A percentile compares a stretch with the other conserved stretches of the same genome.
phyloP scores from a whole-genome alignment of 2,797 vertebrate species.

The Cryptoprocta ferox region DNA sequence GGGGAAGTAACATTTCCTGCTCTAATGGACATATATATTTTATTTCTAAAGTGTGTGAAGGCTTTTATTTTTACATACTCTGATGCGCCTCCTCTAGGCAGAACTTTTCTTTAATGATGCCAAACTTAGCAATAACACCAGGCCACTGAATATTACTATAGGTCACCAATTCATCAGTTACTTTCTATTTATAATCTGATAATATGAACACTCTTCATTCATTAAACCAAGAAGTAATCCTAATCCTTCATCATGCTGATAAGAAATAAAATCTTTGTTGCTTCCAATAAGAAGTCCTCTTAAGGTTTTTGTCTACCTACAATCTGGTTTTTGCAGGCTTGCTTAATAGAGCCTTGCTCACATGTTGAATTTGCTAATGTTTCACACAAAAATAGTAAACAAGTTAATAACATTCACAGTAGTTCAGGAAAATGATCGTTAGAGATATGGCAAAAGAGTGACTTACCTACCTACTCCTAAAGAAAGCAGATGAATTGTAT shows the following conservation, averaged over 20 bases:
- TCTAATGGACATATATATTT: slow-evolving; percentile 23
- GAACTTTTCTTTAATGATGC: neutral
- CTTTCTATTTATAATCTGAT: slow-evolving; percentile 9
- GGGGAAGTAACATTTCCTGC: neutral
- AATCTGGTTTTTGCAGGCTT: neutral
- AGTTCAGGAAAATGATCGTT: slow-evolving; percentile 49
- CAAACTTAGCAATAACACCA: neutral
- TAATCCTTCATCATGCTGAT: neutral
- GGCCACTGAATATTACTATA: neutral
- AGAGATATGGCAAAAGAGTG: slow-evolving; percentile 61
- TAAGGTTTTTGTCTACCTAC: slow-evolving; percentile 22
- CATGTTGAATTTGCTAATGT: neutral
- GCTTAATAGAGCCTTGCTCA: slow-evolving; percentile 14
- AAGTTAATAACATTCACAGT: slow-evolving; percentile 53
- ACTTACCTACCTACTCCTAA: slow-evolving; percentile 66
- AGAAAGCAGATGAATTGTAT: slow-evolving; percentile 43
- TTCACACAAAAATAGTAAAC: slow-evolving; percentile 27
- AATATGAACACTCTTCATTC: neutral
- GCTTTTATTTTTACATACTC: neutral
- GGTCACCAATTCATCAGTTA: neutral
- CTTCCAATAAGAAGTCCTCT: neutral
- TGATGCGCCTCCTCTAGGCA: neutral
- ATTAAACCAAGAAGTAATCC: neutral
- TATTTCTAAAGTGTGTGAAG: neutral
- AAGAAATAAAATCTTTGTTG: slow-evolving; percentile 8